phyloP scores from a whole-genome alignment of 2,888 invertebrate species.

The Nasonia oneida region DNA sequence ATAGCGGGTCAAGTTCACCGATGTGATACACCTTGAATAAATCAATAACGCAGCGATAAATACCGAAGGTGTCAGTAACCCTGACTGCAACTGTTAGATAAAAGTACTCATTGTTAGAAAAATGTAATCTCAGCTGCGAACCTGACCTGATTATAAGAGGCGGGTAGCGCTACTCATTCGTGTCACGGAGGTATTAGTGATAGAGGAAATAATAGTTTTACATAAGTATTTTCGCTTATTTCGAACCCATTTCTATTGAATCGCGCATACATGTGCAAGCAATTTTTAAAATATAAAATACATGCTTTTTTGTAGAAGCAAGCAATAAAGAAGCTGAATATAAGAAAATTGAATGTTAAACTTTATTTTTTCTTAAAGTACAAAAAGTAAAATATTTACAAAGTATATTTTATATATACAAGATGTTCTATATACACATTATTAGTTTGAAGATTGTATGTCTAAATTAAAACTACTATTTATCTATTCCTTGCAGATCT shows the following conservation, averaged over 20 bases:
- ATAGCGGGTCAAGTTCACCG: neutral
- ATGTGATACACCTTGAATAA: neutral
- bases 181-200: neutral
- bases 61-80: neutral
- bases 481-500: slow-evolving; percentile 80
- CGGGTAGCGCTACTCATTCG: neutral
- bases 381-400: slow-evolving; percentile 45
- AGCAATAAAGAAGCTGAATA: neutral
- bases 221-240: too few species aligned
- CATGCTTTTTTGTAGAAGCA: neutral
- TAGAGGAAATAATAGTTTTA: too few species aligned
- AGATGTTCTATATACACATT: slow-evolving; percentile 23
- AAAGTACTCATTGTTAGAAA: neutral
- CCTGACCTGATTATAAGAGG: neutral
- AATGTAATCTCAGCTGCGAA: slow-evolving; percentile 4
- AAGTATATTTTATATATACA: slow-evolving; percentile 14
- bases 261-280: too few species aligned
- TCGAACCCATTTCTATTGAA: too few species aligned
- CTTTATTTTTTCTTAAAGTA: neutral
- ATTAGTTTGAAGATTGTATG: neutral
- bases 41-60: neutral
- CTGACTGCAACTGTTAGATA: neutral
- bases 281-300: too few species aligned
- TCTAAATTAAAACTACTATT: slow-evolving; percentile 16
- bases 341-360: neutral